Evolutionary conservation across 2,888 invertebrate genomes (phyloP).

Genomic region (Gnatocerus cornutus): DNA sequence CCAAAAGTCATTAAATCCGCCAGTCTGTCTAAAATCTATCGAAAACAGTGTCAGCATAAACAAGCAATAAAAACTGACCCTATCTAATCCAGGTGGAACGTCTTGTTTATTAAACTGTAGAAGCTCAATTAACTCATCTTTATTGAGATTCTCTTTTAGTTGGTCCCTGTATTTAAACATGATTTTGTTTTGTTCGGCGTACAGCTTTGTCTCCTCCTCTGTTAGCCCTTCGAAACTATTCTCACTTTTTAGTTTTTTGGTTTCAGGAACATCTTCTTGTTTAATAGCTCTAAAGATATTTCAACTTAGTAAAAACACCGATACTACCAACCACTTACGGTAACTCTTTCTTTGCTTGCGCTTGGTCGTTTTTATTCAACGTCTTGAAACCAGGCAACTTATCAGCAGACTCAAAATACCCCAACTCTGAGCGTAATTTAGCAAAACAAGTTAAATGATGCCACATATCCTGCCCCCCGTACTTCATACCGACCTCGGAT

Average conservation of each 20-base stretch:
- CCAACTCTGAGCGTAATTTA: slow-evolving; percentile 80
- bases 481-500: slow-evolving; percentile 84
- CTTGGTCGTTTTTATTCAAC: slow-evolving; percentile 83
- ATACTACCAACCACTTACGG: slow-evolving; percentile 73
- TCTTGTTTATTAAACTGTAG: slow-evolving; percentile 84
- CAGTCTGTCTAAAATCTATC: slow-evolving; percentile 83
- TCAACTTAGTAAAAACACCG: slow-evolving; percentile 7
- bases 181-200: slow-evolving; percentile 83
- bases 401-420: slow-evolving; percentile 83
- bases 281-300: slow-evolving; percentile 68
- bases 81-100: slow-evolving; percentile 78
- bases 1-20: slow-evolving; percentile 94
- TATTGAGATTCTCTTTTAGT: slow-evolving; percentile 75
- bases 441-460: slow-evolving; percentile 94
- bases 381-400: slow-evolving; percentile 84
- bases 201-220: slow-evolving; percentile 74
- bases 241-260: slow-evolving; percentile 82
- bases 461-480: slow-evolving; percentile 91
- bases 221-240: slow-evolving; percentile 73
- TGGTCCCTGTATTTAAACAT: slow-evolving; percentile 80
- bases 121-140: slow-evolving; percentile 76
- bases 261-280: slow-evolving; percentile 75
- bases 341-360: slow-evolving; percentile 76
- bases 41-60: slow-evolving; percentile 12
- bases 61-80: slow-evolving; percentile 71